Base-by-base conservation (phyloP, 2,888 invertebrate species). In the Rhimphoctona megacephalus region DNA sequence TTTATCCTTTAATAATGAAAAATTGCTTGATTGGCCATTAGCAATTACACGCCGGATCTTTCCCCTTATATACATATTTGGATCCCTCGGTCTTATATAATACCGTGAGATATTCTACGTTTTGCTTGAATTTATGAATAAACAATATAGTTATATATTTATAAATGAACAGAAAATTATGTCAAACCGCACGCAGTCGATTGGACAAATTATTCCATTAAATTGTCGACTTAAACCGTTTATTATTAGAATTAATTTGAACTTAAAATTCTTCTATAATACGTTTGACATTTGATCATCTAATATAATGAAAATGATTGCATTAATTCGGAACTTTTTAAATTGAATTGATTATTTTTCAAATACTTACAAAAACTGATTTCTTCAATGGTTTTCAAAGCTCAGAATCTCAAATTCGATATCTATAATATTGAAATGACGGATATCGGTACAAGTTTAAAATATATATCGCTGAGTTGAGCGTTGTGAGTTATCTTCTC, bases 1-100 rank as follows among this genome's bases (percentile, higher is more conserved):
- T 83, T 85, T 83, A 79, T 85, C 82, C 85, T 85, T 54, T 85
- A 82, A 85, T 85, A 79, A 82, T 82, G 85, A 85, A 85, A 85
- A 85, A 85, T 85, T 85, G 76, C 79, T 69, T 76, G 82, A 85
- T 85, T 82, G 82, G 74, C 82, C 82, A 82, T 85, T 85, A 82
- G 79, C 85, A 85, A 85, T 85, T 85, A 80, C 85, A 85, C 82
- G 82, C 61, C 80, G 80, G 86, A 83, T 86, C 76, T 79, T 79
- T 76, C 76, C 70, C 67, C 78, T 70, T 67, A 39, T 46, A 61
- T 39, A 54, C 22, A 39, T 57, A 36, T 25, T 52, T 77, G 30
- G 6, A 61, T 39, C 67, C 36, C 33, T 66, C 39, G 9, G 3
- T 64, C 57, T 49, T 66, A 46, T 19, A 52, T 74, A 74, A 79